Evolutionary conservation across 2,888 invertebrate species (phyloP).

Genomic region (Argyresthia goedartella): DNA sequence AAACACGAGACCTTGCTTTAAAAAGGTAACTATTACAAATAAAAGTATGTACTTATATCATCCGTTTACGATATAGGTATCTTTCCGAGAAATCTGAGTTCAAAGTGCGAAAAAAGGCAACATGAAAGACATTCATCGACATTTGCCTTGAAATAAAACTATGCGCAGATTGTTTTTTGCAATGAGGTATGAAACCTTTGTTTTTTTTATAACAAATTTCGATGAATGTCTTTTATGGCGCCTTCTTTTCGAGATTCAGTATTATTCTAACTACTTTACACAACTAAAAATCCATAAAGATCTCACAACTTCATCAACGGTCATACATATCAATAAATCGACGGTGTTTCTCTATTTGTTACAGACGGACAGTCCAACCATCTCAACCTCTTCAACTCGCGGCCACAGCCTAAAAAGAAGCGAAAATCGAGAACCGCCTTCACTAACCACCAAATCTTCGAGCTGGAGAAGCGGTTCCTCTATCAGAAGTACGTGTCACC

Average conservation of each 20-base stretch:
- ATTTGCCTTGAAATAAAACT: too few species aligned
- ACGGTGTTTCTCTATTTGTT: slow-evolving; percentile 54
- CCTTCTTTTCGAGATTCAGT: neutral
- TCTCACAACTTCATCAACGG: neutral
- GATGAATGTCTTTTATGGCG: too few species aligned
- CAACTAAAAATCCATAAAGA: neutral
- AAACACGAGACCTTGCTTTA: too few species aligned
- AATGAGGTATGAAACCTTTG: too few species aligned
- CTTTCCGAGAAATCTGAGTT: too few species aligned
- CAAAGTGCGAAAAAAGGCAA: too few species aligned
- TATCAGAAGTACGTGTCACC: slow-evolving; percentile 99
- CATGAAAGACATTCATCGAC: too few species aligned
- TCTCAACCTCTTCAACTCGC: slow-evolving; percentile 90
- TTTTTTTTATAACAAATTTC: too few species aligned
- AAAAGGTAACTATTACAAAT: too few species aligned
- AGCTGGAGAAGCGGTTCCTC: slow-evolving; percentile 96
- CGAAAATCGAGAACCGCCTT: slow-evolving; percentile 97
- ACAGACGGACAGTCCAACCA: slow-evolving; percentile 89
- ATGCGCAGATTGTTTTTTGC: too few species aligned
- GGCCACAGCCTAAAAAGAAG: slow-evolving; percentile 96
- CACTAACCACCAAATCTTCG: slow-evolving; percentile 98
- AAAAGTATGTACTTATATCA: too few species aligned
- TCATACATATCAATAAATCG: neutral
- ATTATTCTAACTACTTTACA: neutral
- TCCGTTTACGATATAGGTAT: too few species aligned